These are phyloP conservation scores for Gonocerus acuteangulatus DNA, from an alignment of 2,888 invertebrate species.

Conservation along the genomic window DNA sequence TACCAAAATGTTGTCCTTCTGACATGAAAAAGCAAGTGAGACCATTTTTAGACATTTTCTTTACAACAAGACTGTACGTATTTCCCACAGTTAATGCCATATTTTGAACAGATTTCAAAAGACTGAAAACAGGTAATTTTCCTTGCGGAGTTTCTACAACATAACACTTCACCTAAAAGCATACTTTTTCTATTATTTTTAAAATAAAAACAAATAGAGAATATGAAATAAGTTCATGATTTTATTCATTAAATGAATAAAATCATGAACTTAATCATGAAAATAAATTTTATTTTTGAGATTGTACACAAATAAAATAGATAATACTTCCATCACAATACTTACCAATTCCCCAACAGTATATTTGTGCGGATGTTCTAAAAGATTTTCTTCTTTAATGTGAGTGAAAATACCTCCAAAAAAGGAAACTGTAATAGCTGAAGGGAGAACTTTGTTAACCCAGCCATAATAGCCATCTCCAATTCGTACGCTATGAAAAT, in stretches of 20 bases:
- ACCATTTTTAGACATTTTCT: background rate
- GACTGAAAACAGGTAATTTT: conserved; percentile 25
- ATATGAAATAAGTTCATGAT: background rate
- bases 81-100: conserved; percentile 28
- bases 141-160: conserved; percentile 43
- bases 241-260: background rate
- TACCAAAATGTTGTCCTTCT: conserved; percentile 17
- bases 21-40: background rate
- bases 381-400: conserved; percentile 48
- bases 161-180: conserved; percentile 50
- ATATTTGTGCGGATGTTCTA: conserved; percentile 25
- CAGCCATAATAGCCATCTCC: conserved; percentile 53
- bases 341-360: conserved; percentile 52
- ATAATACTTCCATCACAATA: too few relatives aligned
- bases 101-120: conserved; percentile 25
- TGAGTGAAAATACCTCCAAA: conserved; percentile 52
- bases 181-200: too few relatives aligned
- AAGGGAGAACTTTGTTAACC: conserved; percentile 47
- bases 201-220: background rate
- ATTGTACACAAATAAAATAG: too few relatives aligned
- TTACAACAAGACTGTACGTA: conserved; percentile 12
- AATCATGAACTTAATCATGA: background rate
- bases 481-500: conserved; percentile 47
- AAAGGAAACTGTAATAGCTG: conserved; percentile 52
- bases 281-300: too few relatives aligned